Evolutionary conservation across 1,140 invertebrate species (phyloP).

Genomic region (Heliconius congener): DNA sequence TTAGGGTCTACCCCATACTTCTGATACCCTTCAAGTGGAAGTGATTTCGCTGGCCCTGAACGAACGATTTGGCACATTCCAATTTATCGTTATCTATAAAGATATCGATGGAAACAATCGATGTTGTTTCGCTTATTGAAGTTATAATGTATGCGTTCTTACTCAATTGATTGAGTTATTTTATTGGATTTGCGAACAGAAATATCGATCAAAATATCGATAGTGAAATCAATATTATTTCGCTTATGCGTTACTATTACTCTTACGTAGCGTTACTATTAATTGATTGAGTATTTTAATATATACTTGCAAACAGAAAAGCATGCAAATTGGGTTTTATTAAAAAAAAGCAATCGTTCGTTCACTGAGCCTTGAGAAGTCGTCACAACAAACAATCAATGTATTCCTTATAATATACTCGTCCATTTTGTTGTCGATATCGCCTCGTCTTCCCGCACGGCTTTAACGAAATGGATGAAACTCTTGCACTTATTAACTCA

Average conservation of each 20-base stretch:
- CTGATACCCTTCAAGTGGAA: constrained; percentile 39
- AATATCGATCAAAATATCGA: not conserved
- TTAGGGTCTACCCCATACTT: constrained; percentile 52
- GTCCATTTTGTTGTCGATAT: constrained; percentile 31
- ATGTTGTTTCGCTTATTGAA: not conserved
- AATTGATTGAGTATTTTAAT: no score
- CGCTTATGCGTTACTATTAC: no score
- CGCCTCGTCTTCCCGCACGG: constrained; percentile 37
- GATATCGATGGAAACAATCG: constrained; percentile 18
- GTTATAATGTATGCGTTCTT: not conserved
- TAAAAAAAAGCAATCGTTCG: constrained; percentile 12
- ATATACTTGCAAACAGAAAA: not conserved
- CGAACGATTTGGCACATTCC: constrained; percentile 15
- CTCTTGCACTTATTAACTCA: constrained; percentile 6
- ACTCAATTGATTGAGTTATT: not conserved
- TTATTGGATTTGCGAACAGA: not conserved
- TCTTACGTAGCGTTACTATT: no score
- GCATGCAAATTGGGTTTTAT: not conserved
- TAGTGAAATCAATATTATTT: not conserved
- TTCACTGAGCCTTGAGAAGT: constrained; percentile 17
- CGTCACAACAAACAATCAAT: not conserved
- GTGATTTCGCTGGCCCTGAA: constrained; percentile 24
- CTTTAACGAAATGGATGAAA: constrained; percentile 42
- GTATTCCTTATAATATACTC: constrained; percentile 2
- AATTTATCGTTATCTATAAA: not conserved